phyloP scores from a whole-genome alignment of 2,113 vertebrate species.

The Zosterops borbonicus region DNA sequence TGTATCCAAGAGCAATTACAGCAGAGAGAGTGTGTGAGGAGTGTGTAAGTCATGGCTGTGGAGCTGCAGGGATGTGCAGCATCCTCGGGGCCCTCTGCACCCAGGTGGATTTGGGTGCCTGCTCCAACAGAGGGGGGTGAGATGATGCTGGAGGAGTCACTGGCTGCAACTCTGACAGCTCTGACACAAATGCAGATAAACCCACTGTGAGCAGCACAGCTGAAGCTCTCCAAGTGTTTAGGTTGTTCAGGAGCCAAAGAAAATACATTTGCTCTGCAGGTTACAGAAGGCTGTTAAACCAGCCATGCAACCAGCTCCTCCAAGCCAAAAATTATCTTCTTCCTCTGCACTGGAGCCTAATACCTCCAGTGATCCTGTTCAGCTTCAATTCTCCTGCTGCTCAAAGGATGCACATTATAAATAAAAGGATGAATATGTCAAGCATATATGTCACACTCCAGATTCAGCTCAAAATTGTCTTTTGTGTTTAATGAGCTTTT shows the following conservation, averaged over 20 bases:
- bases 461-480: not conserved
- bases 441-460: not conserved
- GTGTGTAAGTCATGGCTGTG: fast-evolving
- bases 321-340: not conserved
- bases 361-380: not conserved
- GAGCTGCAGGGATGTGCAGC: not conserved
- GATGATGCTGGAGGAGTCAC: not conserved
- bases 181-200: not conserved
- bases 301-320: not conserved
- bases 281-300: conserved; percentile 44
- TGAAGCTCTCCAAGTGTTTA: not conserved
- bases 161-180: not conserved
- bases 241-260: conserved; percentile 45
- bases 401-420: not conserved
- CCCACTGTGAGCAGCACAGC: not conserved
- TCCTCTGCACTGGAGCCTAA: not conserved
- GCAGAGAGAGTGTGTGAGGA: not conserved
- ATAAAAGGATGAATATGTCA: not conserved
- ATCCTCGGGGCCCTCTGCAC: fast-evolving
- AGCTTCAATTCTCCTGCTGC: not conserved
- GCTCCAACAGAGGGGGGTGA: not conserved
- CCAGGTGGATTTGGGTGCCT: not conserved
- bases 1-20: not conserved
- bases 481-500: not conserved
- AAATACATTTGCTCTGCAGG: conserved; percentile 54